phyloP scores from a whole-genome alignment of 1,140 invertebrate genomes.

The Tigriopus japonicus region DNA sequence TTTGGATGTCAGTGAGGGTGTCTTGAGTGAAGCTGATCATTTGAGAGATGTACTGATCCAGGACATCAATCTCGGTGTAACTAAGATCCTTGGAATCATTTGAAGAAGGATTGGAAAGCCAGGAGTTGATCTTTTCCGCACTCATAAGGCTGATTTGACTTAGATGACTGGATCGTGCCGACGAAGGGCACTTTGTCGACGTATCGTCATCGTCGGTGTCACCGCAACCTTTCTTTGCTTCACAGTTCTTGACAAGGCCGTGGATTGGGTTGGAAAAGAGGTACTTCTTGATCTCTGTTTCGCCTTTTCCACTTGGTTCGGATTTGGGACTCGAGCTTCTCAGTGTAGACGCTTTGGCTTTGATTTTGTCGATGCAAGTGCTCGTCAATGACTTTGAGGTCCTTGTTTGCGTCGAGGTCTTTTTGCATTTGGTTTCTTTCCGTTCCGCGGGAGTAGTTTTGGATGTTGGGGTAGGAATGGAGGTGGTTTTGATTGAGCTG shows the following conservation, averaged over 20 bases:
- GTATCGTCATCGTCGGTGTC: background rate
- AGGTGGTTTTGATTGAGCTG: too few relatives aligned
- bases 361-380: too few relatives aligned
- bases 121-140: background rate
- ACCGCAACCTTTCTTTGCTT: background rate
- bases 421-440: too few relatives aligned
- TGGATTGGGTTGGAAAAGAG: background rate
- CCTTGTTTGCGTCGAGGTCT: too few relatives aligned
- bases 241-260: slow-evolving; percentile 7
- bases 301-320: too few relatives aligned
- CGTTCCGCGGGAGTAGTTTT: too few relatives aligned
- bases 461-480: too few relatives aligned
- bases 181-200: background rate
- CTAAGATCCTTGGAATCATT: background rate
- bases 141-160: background rate
- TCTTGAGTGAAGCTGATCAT: background rate
- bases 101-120: background rate
- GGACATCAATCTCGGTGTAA: background rate
- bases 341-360: too few relatives aligned
- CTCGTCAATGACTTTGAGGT: too few relatives aligned
- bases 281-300: too few relatives aligned
- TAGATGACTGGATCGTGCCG: background rate
- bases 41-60: background rate
- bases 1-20: background rate
- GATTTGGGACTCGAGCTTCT: too few relatives aligned